Conservation (phyloP, 2,888 invertebrate genomes). For the Neoitamus cyanurus region DNA sequence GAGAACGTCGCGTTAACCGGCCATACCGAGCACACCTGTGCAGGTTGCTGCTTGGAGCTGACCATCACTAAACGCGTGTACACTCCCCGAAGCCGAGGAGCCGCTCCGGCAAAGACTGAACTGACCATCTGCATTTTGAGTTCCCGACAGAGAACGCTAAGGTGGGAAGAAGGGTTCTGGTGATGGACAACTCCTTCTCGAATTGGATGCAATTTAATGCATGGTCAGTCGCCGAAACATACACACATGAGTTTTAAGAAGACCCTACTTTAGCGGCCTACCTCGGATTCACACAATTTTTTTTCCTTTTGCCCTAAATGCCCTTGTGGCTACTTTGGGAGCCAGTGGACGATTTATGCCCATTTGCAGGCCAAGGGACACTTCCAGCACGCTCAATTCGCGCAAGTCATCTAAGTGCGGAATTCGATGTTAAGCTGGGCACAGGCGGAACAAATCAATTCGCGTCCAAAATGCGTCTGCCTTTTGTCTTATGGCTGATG, state of each 20-base stretch:
- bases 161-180: not conserved
- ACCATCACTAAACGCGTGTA: not conserved
- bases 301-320: not conserved
- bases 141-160: not conserved
- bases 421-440: not conserved
- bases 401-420: conserved; percentile 41
- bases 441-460: conserved; percentile 33
- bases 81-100: not conserved
- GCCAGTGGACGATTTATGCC: not conserved
- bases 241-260: not conserved
- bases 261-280: not conserved
- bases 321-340: not conserved
- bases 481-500: not conserved
- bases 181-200: not conserved
- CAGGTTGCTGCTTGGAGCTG: conserved; percentile 26
- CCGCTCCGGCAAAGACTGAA: not conserved
- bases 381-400: not conserved
- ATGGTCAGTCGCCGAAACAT: conserved; percentile 9
- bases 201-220: conserved; percentile 40
- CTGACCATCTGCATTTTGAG: conserved; percentile 15
- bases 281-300: not conserved
- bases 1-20: not conserved
- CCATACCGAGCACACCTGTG: conserved; percentile 25
- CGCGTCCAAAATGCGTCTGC: not conserved
- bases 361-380: not conserved